Evolutionary conservation across 2,797 vertebrate genomes (phyloP).

Genomic region (Artibeus lituratus): DNA sequence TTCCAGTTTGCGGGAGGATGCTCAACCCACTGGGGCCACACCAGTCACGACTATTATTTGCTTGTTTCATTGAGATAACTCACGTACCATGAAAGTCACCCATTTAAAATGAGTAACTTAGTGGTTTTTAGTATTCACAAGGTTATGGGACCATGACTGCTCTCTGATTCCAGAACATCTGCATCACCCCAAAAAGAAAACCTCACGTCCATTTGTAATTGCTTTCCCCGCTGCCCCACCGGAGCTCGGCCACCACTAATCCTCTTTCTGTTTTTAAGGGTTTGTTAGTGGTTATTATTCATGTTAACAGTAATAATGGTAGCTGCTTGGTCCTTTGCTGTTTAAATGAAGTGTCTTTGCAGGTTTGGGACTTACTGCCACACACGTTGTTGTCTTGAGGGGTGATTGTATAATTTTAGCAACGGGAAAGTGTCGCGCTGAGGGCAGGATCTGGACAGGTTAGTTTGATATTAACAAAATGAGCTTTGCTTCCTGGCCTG

Average conservation of each 20-base stretch:
- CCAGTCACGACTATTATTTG: neutral
- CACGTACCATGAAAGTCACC: neutral
- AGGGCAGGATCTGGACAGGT: neutral
- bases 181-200: neutral
- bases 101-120: neutral
- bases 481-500: conserved; percentile 2
- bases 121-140: neutral
- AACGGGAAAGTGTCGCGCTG: neutral
- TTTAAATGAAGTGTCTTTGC: neutral
- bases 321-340: neutral
- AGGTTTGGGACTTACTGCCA: neutral
- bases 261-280: neutral
- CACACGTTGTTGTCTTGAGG: neutral
- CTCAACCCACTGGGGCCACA: neutral
- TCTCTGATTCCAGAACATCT: neutral
- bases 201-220: neutral
- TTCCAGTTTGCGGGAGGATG: neutral
- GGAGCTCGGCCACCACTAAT: neutral
- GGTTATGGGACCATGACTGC: neutral
- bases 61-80: neutral
- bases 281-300: neutral
- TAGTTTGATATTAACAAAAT: neutral
- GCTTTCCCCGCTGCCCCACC: neutral
- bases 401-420: neutral
- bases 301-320: neutral